Base-by-base conservation (phyloP, 2,888 invertebrate species). In the Crossocerus cetratus region DNA sequence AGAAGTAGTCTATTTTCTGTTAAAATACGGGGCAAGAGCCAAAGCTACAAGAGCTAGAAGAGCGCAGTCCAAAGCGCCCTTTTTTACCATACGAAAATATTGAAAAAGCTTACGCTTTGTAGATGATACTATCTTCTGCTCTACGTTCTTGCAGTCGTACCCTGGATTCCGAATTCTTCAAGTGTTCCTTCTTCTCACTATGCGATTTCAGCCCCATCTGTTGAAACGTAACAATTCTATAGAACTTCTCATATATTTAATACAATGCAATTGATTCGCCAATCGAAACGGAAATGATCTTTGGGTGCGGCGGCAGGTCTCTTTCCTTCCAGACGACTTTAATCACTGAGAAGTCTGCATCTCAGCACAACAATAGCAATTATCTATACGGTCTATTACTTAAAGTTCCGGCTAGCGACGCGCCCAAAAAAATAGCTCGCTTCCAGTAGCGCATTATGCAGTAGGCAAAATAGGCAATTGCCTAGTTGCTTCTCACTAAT, bases 81-180 rank as follows among this genome's bases (percentile, higher is more conserved):
- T 16, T 43, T 14, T 57, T 23, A 32, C 32, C 8, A 8, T 32
- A 32, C 32, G 8, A 32, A 32, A 32, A 32, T 32, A 32, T 32
- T 8, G 32, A 32, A 32, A 64, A 78, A 77, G 81, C 86, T 86
- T 81, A 86, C 86, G 80, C 74, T 79, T 72, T 70, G 71, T 62
- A 68, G 77, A 71, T 63, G 72, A 53, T 67, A 57, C 69, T 79
- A 68, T 53, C 63, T 54, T 79, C 76, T 65, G 18, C 75, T 65
- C 73, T 72, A n/a, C 69, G 65, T 71, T 60, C 79, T 69, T 76
- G 83, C 59, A 77, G 76, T 76, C 74, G 80, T 74, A 78, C 83
- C 78, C 76, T 80, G n/a, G 77, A 72, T 60, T 74, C 74, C 32
- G 76, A 57, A 42, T 69, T 62, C 45, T 56, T 70, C 59, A 57